These are phyloP conservation scores for Cheilosia pagana DNA, from an alignment of 2,888 invertebrate genomes.

Conservation along the genomic window DNA sequence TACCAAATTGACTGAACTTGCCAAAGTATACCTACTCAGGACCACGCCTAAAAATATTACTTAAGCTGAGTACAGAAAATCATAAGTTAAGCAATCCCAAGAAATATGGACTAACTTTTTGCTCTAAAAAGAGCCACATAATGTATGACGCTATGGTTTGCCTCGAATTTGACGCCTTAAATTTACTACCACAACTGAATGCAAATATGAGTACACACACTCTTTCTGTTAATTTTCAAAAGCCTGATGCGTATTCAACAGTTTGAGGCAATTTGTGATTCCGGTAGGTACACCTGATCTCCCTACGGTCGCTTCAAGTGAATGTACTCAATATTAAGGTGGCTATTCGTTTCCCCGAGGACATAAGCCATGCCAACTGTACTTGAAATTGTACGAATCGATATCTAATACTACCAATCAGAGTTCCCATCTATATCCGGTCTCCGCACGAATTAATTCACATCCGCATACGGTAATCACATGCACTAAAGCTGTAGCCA, in stretches of 20 bases:
- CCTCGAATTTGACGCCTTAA: too few relatives aligned
- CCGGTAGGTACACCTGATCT: neutral
- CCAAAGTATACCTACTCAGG: too few relatives aligned
- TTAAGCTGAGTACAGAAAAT: too few relatives aligned
- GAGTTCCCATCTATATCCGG: slow-evolving; percentile 27
- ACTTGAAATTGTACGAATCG: slow-evolving; percentile 9
- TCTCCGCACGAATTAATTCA: slow-evolving; percentile 38
- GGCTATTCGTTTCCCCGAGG: neutral
- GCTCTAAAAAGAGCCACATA: too few relatives aligned
- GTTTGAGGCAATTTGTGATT: slow-evolving; percentile 5
- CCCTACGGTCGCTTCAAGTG: neutral
- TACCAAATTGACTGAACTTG: too few relatives aligned
- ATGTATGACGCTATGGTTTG: too few relatives aligned
- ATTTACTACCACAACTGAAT: too few relatives aligned
- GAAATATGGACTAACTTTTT: too few relatives aligned
- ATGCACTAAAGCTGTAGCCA: slow-evolving; percentile 41
- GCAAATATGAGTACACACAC: too few relatives aligned
- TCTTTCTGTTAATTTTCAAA: too few relatives aligned
- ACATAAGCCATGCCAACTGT: neutral
- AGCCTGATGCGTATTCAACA: neutral
- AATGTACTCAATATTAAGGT: neutral
- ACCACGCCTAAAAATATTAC: too few relatives aligned
- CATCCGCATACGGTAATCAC: slow-evolving; percentile 48
- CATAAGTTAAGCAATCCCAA: too few relatives aligned
- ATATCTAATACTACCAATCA: slow-evolving; percentile 30